Evolutionary conservation across 2,797 vertebrate genomes (phyloP).

Genomic region (Chloroceryle inda): DNA sequence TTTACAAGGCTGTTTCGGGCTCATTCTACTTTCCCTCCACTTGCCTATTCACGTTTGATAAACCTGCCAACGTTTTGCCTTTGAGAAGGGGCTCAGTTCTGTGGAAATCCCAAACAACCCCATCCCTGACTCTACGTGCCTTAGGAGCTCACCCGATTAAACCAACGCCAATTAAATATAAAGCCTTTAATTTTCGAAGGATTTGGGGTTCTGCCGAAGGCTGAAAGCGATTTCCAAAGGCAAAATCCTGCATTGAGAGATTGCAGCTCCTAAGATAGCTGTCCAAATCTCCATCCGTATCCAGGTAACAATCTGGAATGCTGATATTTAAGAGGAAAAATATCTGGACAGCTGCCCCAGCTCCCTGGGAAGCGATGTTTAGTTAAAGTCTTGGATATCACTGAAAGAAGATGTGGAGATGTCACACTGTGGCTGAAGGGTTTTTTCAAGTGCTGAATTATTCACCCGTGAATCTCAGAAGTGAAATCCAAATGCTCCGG

Average conservation of each 20-base stretch:
- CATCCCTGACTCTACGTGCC: background rate
- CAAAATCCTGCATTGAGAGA: background rate
- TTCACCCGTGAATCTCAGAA: constrained; percentile 66
- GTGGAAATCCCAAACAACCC: background rate
- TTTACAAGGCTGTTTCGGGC: background rate
- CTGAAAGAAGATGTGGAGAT: constrained; percentile 63
- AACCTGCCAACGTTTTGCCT: constrained; percentile 21
- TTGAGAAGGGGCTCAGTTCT: background rate
- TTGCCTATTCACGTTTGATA: background rate
- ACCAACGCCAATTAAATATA: background rate
- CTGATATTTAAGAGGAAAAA: constrained; percentile 60
- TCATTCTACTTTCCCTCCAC: background rate
- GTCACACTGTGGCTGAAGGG: constrained; percentile 60
- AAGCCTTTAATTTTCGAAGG: constrained; percentile 49
- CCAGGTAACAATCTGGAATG: constrained; percentile 70
- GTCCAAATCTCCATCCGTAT: constrained; percentile 21
- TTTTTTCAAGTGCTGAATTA: constrained; percentile 65
- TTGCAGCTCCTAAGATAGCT: background rate
- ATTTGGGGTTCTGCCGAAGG: background rate
- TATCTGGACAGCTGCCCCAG: constrained; percentile 69
- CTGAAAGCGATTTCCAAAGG: background rate
- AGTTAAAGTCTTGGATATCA: constrained; percentile 69
- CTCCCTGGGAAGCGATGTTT: constrained; percentile 64
- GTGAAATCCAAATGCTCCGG: constrained; percentile 64
- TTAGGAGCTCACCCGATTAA: background rate